Base-by-base conservation (phyloP, 2,888 invertebrate genomes). In the Habrosyne pyritoides region DNA sequence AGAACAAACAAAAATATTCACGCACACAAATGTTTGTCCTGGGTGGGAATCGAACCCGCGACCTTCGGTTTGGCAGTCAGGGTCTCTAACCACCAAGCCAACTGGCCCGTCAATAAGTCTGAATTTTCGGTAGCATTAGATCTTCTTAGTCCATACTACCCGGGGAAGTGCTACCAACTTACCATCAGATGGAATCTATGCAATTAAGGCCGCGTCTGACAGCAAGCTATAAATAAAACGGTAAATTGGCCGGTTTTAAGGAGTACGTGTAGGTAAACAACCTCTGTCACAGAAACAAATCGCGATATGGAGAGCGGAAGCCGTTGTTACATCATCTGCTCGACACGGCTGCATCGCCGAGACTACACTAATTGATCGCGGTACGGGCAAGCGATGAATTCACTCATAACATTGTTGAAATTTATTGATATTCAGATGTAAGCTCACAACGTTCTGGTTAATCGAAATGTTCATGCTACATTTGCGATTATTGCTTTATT, bases 281-380 rank as follows among this genome's bases (percentile, higher is more conserved):
- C 6, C 33, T 33, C 10, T 10, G 10, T 24, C 6, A 53, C 67
- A 60, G 74, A 65, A 71, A 71, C 69, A 70, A 69, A 72, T 72
- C 60, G 60, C 61, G 66, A 63, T 64, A 59, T 61, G 62, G 67
- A 64, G 65, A 60, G 66, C 58, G 67, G 76, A 77, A 84, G 82
- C 71, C 70, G 64, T 70, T 79, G 76, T 80, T 81, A 81, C 75
- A 73, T 71, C 65, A 69, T 63, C 55, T 69, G 71, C 75, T 68
- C 62, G 63, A 54, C 56, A 59, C 60, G 53, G 53, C 54, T 53
- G 42, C 33, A 42, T 49, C 53, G 46, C 48, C 30, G 63, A 62
- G 65, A 58, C 66, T 62, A 61, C 53, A 67, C 68, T 80, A 84
- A 86, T 77, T 81, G 78, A 83, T 81, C 78, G 74, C 73, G 73